Conservation (phyloP, 2,113 vertebrate genomes). For the Microcebus lehilahytsara region DNA sequence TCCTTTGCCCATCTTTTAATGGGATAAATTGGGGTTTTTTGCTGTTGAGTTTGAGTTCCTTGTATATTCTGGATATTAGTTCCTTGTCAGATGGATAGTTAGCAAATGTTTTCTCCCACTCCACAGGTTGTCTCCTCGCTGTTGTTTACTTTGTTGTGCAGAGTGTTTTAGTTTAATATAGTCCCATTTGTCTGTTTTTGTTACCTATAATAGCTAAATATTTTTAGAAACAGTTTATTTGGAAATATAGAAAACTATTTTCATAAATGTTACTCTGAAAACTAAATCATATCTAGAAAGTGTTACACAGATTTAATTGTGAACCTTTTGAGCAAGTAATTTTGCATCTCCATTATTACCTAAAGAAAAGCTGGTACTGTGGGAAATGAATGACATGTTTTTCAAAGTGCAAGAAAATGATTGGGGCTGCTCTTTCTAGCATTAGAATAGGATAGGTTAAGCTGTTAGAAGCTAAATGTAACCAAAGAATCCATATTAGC, state of each 20-base stretch:
- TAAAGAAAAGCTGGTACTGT: neutral
- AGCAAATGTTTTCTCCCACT: too few relatives aligned
- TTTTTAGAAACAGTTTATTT: constrained; percentile 37
- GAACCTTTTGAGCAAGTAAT: neutral
- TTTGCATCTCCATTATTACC: neutral
- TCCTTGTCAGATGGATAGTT: too few relatives aligned
- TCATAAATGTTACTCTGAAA: constrained; percentile 7
- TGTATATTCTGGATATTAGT: too few relatives aligned
- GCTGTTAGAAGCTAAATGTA: neutral
- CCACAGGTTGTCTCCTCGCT: too few relatives aligned
- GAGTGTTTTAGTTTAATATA: too few relatives aligned
- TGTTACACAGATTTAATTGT: neutral
- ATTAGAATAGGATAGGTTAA: neutral
- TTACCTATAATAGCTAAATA: neutral
- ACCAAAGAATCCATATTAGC: neutral
- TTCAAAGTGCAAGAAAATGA: neutral
- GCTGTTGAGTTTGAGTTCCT: too few relatives aligned
- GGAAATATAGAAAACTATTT: neutral
- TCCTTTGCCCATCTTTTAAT: neutral
- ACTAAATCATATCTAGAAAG: neutral
- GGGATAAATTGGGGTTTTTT: too few relatives aligned
- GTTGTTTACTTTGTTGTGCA: too few relatives aligned
- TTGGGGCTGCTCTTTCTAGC: neutral
- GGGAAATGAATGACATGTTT: neutral
- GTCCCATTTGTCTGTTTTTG: too few relatives aligned